phyloP scores from a whole-genome alignment of 2,113 vertebrate genomes.

The Dicrurus megarhynchus region DNA sequence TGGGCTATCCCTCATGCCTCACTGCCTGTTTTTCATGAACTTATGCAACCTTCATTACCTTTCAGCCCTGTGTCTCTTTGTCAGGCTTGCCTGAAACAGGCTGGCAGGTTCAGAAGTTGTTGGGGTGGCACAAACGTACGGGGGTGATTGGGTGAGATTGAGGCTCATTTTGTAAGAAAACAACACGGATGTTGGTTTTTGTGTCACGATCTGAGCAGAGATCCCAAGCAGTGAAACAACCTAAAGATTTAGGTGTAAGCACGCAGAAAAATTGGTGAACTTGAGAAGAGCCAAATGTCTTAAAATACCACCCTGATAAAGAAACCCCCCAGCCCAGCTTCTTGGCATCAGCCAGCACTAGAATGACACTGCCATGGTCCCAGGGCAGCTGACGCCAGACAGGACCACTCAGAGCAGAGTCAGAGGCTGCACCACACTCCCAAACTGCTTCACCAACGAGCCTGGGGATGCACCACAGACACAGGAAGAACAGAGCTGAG shows the following conservation, averaged over 20 bases:
- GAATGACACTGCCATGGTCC: background rate
- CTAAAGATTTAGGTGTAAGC: background rate
- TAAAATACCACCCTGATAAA: background rate
- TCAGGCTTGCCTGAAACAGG: background rate
- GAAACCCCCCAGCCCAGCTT: background rate
- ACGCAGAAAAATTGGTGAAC: background rate
- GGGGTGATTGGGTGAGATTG: background rate
- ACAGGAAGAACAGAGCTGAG: background rate
- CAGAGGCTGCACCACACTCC: background rate
- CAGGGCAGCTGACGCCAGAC: background rate
- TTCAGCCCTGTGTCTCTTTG: background rate
- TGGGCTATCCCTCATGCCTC: background rate
- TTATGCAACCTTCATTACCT: background rate
- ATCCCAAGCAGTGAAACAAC: background rate
- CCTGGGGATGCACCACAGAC: background rate
- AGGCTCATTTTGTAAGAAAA: background rate
- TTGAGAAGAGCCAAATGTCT: background rate
- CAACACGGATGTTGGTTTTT: accelerated
- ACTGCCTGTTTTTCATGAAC: background rate
- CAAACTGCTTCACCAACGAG: background rate
- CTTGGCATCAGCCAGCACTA: background rate
- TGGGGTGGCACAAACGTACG: accelerated
- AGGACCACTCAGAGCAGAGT: background rate
- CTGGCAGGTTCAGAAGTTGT: background rate
- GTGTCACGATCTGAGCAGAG: accelerated